Evolutionary conservation across 1,140 invertebrate genomes (phyloP).

Genomic region (Lasioglossum baleicum): DNA sequence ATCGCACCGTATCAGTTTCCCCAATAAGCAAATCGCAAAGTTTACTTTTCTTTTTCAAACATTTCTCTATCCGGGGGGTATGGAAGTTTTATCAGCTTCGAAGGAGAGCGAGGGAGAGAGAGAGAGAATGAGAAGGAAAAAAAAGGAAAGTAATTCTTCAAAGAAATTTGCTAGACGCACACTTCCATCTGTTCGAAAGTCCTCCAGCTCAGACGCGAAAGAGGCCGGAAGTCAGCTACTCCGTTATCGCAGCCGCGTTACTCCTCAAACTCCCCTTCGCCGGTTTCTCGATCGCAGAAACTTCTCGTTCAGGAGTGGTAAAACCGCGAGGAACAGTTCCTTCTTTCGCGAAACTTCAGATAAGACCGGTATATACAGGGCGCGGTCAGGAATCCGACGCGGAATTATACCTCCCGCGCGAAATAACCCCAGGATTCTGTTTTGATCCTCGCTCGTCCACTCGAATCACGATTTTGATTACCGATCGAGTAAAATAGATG

Average conservation of each 20-base stretch:
- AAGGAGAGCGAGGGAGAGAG: no score
- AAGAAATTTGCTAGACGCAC: constrained; percentile 23
- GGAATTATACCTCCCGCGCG: constrained; percentile 4
- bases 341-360: constrained; percentile 28
- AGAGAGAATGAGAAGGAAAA: no score
- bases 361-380: constrained; percentile 18
- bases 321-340: constrained; percentile 36
- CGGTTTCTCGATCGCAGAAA: constrained; percentile 35
- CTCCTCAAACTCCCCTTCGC: constrained; percentile 16
- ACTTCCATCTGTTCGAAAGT: constrained; percentile 30
- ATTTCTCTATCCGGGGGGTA: no score
- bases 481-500: no score
- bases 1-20: no score
- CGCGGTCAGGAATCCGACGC: neutral
- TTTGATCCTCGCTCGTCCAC: neutral
- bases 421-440: neutral
- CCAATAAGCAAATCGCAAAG: no score
- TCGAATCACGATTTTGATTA: no score
- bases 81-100: no score
- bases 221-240: constrained; percentile 36
- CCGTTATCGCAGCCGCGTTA: constrained; percentile 31
- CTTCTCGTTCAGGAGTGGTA: constrained; percentile 7
- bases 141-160: neutral
- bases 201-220: constrained; percentile 26
- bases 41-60: no score